Evolutionary conservation across 1,140 invertebrate species (phyloP).

Genomic region (Drosophila mojavensis): DNA sequence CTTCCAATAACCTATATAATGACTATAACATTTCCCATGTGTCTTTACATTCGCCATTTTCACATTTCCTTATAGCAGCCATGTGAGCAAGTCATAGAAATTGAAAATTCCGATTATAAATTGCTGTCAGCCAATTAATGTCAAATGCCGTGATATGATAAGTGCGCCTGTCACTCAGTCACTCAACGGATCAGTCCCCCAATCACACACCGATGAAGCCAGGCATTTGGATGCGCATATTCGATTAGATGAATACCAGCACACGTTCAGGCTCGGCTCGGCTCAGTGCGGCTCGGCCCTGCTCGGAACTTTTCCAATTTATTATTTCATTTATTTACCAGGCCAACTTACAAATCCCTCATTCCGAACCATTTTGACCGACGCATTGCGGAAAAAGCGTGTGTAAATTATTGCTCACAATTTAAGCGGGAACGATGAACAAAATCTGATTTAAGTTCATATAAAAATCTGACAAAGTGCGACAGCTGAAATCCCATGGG

Average conservation of each 20-base stretch:
- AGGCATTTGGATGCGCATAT: constrained; percentile 47
- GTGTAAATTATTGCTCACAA: constrained; percentile 72
- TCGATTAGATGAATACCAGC: constrained; percentile 72
- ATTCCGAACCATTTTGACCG: constrained; percentile 19
- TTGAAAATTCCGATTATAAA: constrained; percentile 34
- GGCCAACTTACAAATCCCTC: constrained; percentile 65
- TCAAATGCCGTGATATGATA: constrained; percentile 45
- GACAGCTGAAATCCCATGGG: constrained; percentile 18
- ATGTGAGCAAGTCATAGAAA: background rate
- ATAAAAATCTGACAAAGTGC: constrained; percentile 28
- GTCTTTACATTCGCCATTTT: background rate
- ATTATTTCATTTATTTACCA: constrained; percentile 79
- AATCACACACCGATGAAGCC: background rate
- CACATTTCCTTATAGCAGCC: background rate
- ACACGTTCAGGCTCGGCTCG: constrained; percentile 25
- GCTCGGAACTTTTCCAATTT: constrained; percentile 67
- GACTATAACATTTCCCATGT: background rate
- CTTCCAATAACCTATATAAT: background rate
- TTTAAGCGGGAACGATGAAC: constrained; percentile 48
- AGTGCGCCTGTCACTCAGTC: constrained; percentile 19
- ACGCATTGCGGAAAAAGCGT: constrained; percentile 56
- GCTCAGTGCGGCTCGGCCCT: constrained; percentile 3
- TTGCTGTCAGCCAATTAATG: constrained; percentile 66
- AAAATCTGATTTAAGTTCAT: constrained; percentile 65
- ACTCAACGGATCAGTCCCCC: constrained; percentile 11